Conservation (phyloP, 2,797 vertebrate genomes). For the Mus minutoides region DNA sequence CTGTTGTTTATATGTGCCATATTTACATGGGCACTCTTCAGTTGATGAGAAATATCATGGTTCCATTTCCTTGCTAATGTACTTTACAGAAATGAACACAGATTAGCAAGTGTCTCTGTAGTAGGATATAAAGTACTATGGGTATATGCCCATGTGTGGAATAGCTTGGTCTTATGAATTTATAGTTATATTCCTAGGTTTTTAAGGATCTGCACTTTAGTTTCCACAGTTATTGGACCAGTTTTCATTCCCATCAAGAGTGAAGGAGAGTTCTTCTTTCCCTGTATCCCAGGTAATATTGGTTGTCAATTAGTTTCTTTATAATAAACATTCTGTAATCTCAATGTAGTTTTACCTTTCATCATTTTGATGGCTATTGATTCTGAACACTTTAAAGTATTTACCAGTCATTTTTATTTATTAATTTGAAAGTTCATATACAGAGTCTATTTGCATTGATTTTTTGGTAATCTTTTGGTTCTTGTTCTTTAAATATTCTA, state of each 20-base stretch:
- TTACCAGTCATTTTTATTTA: not conserved
- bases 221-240: not conserved
- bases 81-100: not conserved
- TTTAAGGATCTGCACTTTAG: not conserved
- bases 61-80: not conserved
- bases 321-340: not conserved
- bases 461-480: not conserved
- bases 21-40: not conserved
- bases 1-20: not conserved
- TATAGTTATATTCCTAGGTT: not conserved
- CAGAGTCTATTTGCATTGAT: not conserved
- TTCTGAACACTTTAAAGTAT: not conserved
- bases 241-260: not conserved
- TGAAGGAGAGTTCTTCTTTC: not conserved
- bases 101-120: not conserved
- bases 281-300: not conserved
- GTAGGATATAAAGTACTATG: no score
- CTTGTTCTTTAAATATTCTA: not conserved
- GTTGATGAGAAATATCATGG: no score
- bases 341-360: not conserved
- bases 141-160: not conserved
- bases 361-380: not conserved
- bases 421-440: not conserved
- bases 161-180: not conserved
- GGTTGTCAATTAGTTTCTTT: not conserved